A percentile compares a stretch with the other conserved stretches of the same genome.
These are phyloP conservation scores for Eurystomus glaucurus DNA, from an alignment of 2,797 vertebrate genomes.

Conservation along the genomic window DNA sequence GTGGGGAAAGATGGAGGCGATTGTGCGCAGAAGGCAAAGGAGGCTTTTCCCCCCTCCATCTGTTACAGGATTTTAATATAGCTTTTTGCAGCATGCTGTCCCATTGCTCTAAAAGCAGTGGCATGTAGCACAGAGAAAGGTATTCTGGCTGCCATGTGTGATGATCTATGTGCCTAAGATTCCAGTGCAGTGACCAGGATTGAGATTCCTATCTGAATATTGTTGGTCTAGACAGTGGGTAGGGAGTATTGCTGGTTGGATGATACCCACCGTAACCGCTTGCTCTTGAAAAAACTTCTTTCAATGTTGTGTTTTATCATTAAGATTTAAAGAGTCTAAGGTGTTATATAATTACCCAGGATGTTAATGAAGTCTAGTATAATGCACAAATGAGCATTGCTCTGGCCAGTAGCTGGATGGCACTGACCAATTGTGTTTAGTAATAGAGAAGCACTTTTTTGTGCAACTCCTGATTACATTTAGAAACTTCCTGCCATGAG, in stretches of 20 bases:
- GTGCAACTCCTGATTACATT: background rate
- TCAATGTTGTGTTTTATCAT: background rate
- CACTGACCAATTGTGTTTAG: background rate
- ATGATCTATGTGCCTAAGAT: conserved; percentile 8
- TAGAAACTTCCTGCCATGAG: background rate
- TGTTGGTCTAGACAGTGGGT: conserved; percentile 8
- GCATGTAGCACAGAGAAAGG: background rate
- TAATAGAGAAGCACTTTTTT: background rate
- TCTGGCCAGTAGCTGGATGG: background rate
- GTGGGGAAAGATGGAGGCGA: background rate
- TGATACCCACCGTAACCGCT: background rate
- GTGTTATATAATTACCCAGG: background rate
- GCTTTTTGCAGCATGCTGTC: conserved; percentile 22
- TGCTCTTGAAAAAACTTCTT: background rate
- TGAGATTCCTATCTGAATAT: conserved; percentile 38
- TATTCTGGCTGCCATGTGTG: background rate
- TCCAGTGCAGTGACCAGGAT: background rate
- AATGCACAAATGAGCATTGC: background rate
- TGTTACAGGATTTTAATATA: conserved; percentile 12
- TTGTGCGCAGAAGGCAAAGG: background rate
- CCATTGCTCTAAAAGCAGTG: background rate
- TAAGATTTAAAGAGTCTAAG: background rate
- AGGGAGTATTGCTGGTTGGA: conserved; percentile 15
- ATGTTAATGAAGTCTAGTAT: background rate
- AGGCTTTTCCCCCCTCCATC: background rate